Conservation (phyloP, 2,797 vertebrate species). For the Sparidentex hasta region DNA sequence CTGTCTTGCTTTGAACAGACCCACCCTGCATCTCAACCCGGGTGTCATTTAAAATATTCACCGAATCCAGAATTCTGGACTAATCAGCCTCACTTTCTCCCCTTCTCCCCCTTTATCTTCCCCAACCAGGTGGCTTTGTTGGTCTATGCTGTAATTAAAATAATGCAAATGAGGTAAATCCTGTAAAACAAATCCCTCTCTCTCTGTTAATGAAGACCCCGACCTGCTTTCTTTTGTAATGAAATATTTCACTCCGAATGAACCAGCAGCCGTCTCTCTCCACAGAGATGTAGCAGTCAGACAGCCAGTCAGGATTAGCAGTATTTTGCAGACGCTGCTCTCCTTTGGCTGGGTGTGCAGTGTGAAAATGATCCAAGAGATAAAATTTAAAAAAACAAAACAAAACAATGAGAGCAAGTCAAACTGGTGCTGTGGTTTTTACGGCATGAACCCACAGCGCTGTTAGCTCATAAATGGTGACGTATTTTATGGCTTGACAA, state of each 20-base stretch:
- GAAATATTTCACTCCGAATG: conserved; percentile 62
- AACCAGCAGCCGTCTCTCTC: conserved; percentile 43
- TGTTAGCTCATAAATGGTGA: background rate
- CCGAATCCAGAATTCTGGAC: conserved; percentile 50
- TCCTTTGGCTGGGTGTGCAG: conserved; percentile 40
- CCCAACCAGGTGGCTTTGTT: conserved; percentile 81
- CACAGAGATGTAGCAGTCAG: conserved; percentile 39
- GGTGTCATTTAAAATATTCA: conserved; percentile 67
- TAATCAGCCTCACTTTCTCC: conserved; percentile 59
- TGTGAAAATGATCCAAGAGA: conserved; percentile 65
- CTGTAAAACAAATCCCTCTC: conserved; percentile 73
- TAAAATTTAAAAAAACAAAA: conserved; percentile 22
- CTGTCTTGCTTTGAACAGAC: conserved; percentile 50
- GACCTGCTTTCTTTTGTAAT: conserved; percentile 61
- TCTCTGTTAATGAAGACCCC: conserved; percentile 70
- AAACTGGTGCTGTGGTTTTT: conserved; percentile 6
- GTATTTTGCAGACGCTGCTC: conserved; percentile 33
- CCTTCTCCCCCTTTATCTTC: conserved; percentile 74
- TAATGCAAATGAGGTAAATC: conserved; percentile 84
- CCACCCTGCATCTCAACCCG: conserved; percentile 45
- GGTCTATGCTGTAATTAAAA: conserved; percentile 81
- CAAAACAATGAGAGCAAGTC: conserved; percentile 21
- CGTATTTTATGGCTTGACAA: conserved; percentile 8
- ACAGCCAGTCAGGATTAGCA: conserved; percentile 39
- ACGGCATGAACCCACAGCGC: background rate